phyloP scores from a whole-genome alignment of 2,888 invertebrate genomes.

The Neelides folsomi region DNA sequence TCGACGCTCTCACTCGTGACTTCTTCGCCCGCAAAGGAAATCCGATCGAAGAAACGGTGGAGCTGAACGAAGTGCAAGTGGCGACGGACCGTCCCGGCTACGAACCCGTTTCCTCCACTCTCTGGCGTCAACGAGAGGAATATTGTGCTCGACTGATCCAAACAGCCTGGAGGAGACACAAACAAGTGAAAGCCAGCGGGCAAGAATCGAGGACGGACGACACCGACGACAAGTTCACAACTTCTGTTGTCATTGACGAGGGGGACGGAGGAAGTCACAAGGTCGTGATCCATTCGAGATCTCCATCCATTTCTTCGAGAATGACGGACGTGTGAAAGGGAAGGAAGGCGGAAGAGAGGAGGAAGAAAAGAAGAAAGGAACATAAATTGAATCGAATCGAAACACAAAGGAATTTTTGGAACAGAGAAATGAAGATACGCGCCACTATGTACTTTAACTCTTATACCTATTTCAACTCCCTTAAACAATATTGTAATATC shows the following conservation, averaged over 20 bases:
- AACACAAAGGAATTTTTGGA: too few relatives aligned
- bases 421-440: too few relatives aligned
- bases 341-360: slow-evolving; percentile 37
- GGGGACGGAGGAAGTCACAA: slow-evolving; percentile 40
- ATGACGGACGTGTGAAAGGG: slow-evolving; percentile 77
- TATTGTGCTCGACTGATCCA: slow-evolving; percentile 92
- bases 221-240: slow-evolving; percentile 19
- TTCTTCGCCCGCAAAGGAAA: slow-evolving; percentile 94
- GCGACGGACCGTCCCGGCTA: slow-evolving; percentile 78
- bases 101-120: slow-evolving; percentile 84
- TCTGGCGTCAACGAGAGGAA: slow-evolving; percentile 92
- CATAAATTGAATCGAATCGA: too few relatives aligned
- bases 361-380: not conserved
- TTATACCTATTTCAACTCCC: too few relatives aligned
- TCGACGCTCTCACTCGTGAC: slow-evolving; percentile 95
- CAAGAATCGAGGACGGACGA: slow-evolving; percentile 19
- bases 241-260: slow-evolving; percentile 21
- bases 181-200: slow-evolving; percentile 42
- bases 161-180: slow-evolving; percentile 84
- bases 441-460: too few relatives aligned
- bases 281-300: slow-evolving; percentile 77
- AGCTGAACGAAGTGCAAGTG: slow-evolving; percentile 68
- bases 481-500: too few relatives aligned
- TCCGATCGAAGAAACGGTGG: slow-evolving; percentile 82
- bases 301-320: slow-evolving; percentile 68